Evolutionary conservation across 2,113 vertebrate genomes (phyloP), one percentile per base, ranked within the genome.

Genomic region (Tapirus terrestris): DNA sequence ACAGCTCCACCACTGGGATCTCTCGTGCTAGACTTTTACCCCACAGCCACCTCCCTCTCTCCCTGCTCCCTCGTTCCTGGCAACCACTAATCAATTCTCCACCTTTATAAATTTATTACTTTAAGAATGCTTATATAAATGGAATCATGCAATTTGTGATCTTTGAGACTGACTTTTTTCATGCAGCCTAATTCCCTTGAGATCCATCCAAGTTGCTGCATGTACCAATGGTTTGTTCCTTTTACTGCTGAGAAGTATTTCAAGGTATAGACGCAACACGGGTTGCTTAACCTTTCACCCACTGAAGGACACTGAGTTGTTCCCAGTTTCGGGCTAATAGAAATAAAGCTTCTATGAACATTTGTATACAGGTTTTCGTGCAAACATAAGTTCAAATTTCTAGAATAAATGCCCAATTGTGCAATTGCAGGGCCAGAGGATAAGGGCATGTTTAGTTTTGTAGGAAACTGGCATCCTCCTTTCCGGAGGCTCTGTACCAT

Each of bases 1-100:
- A n/a, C 3, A 1, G 3, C 29, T 45, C 89, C 27, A 0, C 6
- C 16, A 5, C 29, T 3, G 29, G 63, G 10, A 11, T 1, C 11
- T 53, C 53, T 56, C 51, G 3, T 53, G 51, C 51, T 53, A 53
- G 12, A 53, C 51, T 21, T 75, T 75, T 8, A 2, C 2, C 43
- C 51, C 17, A 3, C 6, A 1, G 20, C 16, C n/a, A 2, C 60
- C 3, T 29, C 45, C 29, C 29, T 36, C 13, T 53, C 51, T 17
- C 13, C 25, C 13, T 10, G 0, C 0, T 8, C 18, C 14, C 23
- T 7, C 23, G 21, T 3, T 10, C 23, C 23, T 27, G n/a, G 39
- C 36, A 20, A 29, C 12, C 18, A 8, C 31, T 3, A 0, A 12
- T 9, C 36, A 25, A 3, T 13, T 12, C 33, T 61, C 53, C 56